Evolutionary conservation across 2,113 vertebrate genomes (phyloP), one percentile per base, ranked within the genome.

Genomic region (Sinocyclocheilus anophthalmus): DNA sequence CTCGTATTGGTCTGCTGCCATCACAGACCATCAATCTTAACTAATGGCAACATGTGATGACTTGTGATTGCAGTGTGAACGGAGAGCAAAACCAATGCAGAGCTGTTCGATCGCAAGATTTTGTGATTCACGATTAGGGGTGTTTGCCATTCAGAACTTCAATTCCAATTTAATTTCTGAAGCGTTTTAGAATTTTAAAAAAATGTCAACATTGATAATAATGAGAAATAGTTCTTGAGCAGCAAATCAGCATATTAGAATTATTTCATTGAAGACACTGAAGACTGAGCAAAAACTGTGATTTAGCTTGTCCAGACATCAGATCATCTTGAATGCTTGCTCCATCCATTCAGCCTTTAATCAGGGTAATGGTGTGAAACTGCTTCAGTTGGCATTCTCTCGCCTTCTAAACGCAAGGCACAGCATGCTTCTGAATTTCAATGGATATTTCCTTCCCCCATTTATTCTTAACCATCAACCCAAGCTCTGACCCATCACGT

Each of bases 381-480:
- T 87, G 86, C 90, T 91, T 92, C 87, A 82, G 87, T 87, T 92
- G 91, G 90, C 84, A 16, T 85, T 90, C 87, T 6, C 78, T 77
- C 83, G 80, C 84, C 87, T 90, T 85, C 69, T 81, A 30, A 81
- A 81, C 22, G 13, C 57, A 45, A 81, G 5, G 37, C 76, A 16
- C 77, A 61, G 59, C 78, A 65, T 14, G 39, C 37, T 80, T 61
- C 33, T 61, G 55, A 80, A 63, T 80, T 80, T 80, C 55, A 80
- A 80, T 61, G 39, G 53, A 42, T 80, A 24, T 30, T 45, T 39
- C n/a, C 39, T 67, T 48, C 39, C 24, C 7, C n/a, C 59, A 18
- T 24, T 61, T 59, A 24, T 48, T 48, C 59, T 65, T 37, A 53
- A 69, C 42, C 37, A 33, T 70, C 63, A 53, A 73, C 33, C 53